phyloP scores from a whole-genome alignment of 2,113 vertebrate species.

The Callithrix jacchus region DNA sequence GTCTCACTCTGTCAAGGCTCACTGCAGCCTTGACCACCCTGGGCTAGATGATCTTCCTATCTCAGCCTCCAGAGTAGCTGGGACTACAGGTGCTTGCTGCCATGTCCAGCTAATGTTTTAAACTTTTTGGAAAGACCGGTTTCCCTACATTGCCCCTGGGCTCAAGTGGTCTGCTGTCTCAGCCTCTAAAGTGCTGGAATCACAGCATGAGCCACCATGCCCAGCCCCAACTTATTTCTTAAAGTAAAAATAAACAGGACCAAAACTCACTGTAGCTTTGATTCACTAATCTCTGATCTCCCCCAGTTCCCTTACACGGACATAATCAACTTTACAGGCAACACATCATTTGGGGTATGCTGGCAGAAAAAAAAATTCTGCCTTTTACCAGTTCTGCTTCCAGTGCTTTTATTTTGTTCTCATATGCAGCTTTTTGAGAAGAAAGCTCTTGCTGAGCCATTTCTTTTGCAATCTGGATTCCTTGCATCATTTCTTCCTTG shows the following conservation, averaged over 20 bases:
- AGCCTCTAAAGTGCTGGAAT: too few species aligned
- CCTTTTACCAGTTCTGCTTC: conserved; percentile 90
- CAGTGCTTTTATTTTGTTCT: conserved; percentile 88
- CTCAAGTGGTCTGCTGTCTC: too few species aligned
- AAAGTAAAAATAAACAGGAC: background rate
- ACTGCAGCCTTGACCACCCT: too few species aligned
- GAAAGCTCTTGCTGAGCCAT: conserved; percentile 93
- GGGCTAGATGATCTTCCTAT: too few species aligned
- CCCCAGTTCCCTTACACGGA: background rate
- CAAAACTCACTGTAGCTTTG: background rate
- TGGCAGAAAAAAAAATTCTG: background rate
- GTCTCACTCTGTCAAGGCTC: too few species aligned
- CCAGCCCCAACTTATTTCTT: background rate
- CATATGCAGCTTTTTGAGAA: conserved; percentile 90
- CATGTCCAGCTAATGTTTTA: too few species aligned
- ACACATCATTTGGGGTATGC: too few species aligned
- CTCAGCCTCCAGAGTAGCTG: too few species aligned
- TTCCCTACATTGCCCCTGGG: too few species aligned
- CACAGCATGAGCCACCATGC: too few species aligned
- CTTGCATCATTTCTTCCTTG: conserved; percentile 96
- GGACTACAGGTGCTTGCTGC: too few species aligned
- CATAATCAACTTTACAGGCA: background rate
- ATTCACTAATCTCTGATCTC: background rate
- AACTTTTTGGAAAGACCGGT: too few species aligned
- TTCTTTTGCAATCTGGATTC: conserved; percentile 94